Conservation (phyloP, 1,140 invertebrate species). For the Lordiphosa mommai region DNA sequence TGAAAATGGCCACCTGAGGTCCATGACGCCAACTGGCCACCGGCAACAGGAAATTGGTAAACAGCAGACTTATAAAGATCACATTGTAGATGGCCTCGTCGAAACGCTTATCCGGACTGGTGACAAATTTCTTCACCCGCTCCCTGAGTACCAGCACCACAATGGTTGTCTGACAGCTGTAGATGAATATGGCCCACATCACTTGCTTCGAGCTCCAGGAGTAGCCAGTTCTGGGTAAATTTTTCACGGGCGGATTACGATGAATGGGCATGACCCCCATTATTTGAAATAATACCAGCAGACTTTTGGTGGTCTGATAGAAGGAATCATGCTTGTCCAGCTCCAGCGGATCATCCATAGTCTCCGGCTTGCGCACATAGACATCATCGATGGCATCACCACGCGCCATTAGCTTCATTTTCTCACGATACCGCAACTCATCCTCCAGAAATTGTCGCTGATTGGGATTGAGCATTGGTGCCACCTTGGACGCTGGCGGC, state of each 20-base stretch:
- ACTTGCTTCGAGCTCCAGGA: conserved; percentile 83
- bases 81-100: conserved; percentile 86
- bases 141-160: conserved; percentile 81
- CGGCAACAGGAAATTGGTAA: conserved; percentile 85
- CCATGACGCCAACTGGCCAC: conserved; percentile 86
- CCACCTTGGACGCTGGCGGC: conserved; percentile 57
- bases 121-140: conserved; percentile 81
- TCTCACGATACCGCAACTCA: conserved; percentile 70
- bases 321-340: conserved; percentile 84
- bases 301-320: conserved; percentile 84
- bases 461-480: conserved; percentile 76
- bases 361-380: conserved; percentile 66
- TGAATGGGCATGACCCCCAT: conserved; percentile 87
- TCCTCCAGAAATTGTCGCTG: conserved; percentile 77
- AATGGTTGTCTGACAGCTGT: conserved; percentile 81
- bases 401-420: conserved; percentile 55
- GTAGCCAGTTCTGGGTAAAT: conserved; percentile 81
- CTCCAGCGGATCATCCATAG: conserved; percentile 71
- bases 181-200: conserved; percentile 82
- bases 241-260: conserved; percentile 81
- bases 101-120: conserved; percentile 83
- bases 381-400: conserved; percentile 54
- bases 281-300: conserved; percentile 85
- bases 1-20: conserved; percentile 84
- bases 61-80: conserved; percentile 85